phyloP scores from a whole-genome alignment of 2,888 invertebrate genomes.

The Drosophila prostipennis region DNA sequence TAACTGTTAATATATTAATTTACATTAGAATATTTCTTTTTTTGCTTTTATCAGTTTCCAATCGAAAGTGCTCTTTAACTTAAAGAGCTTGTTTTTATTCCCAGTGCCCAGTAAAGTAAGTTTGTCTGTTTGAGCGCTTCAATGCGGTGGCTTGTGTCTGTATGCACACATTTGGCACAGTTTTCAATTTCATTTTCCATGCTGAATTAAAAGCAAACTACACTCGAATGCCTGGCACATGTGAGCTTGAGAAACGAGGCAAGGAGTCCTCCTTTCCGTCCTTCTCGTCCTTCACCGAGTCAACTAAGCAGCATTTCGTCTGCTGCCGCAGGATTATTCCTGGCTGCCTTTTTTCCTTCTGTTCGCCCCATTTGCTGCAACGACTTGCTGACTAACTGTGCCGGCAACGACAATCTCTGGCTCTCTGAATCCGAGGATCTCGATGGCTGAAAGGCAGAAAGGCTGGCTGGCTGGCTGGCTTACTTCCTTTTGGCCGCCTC shows the following conservation, averaged over 20 bases:
- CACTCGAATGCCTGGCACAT: conserved; percentile 35
- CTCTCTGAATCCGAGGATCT: conserved; percentile 5
- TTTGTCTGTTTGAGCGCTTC: conserved; percentile 24
- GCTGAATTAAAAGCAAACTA: conserved; percentile 60
- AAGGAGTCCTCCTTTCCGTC: not conserved
- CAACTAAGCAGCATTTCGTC: conserved; percentile 32
- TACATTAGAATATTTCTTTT: no score
- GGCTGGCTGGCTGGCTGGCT: conserved; percentile 45
- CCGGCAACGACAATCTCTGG: conserved; percentile 47
- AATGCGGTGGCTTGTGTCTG: conserved; percentile 22
- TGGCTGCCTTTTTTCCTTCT: conserved; percentile 24
- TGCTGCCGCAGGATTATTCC: conserved; percentile 35
- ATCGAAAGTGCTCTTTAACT: not conserved
- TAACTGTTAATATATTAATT: no score
- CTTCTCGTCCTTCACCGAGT: conserved; percentile 9
- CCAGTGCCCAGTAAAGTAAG: conserved; percentile 4
- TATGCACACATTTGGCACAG: conserved; percentile 56
- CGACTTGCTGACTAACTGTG: conserved; percentile 49
- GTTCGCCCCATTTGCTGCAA: conserved; percentile 48
- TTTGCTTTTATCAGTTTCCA: not conserved
- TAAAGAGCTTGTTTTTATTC: not conserved
- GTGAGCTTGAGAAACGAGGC: conserved; percentile 2
- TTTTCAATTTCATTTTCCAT: conserved; percentile 66
- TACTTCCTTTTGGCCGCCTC: conserved; percentile 58
- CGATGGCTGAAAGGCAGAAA: conserved; percentile 1